Evolutionary conservation across 2,888 invertebrate species (phyloP).

Genomic region (Prosopocoilus inquinatus): DNA sequence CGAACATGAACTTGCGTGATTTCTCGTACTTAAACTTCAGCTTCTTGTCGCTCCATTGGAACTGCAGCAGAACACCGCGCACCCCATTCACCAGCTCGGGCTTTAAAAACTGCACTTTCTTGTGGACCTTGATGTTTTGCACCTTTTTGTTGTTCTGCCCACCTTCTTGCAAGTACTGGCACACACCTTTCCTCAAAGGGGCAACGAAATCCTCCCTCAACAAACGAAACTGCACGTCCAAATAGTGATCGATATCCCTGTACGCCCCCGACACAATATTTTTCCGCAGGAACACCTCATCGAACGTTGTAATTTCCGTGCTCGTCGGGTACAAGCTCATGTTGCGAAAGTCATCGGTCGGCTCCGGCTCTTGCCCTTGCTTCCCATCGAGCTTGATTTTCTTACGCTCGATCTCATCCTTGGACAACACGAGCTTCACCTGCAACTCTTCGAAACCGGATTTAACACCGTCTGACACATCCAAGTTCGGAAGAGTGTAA

Average conservation of each 20-base stretch:
- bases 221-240: conserved; percentile 76
- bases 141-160: not conserved
- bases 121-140: conserved; percentile 23
- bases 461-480: conserved; percentile 43
- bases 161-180: conserved; percentile 26
- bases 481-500: conserved; percentile 29
- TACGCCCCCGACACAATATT: conserved; percentile 65
- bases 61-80: conserved; percentile 48
- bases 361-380: conserved; percentile 50
- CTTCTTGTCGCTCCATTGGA: conserved; percentile 34
- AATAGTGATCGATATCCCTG: conserved; percentile 65
- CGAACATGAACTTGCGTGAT: conserved; percentile 65
- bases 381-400: conserved; percentile 36
- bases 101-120: conserved; percentile 46
- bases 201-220: conserved; percentile 77
- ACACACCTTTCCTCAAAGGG: conserved; percentile 68
- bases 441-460: conserved; percentile 44
- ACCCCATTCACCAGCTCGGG: conserved; percentile 49
- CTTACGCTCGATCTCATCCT: conserved; percentile 40
- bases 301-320: conserved; percentile 42
- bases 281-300: conserved; percentile 53
- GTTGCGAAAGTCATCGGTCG: conserved; percentile 55
- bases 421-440: conserved; percentile 42
- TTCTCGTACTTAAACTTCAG: conserved; percentile 50
- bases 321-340: conserved; percentile 56